Conservation (phyloP, 2,888 invertebrate species). For the Himalopsyche kuldschensis region DNA sequence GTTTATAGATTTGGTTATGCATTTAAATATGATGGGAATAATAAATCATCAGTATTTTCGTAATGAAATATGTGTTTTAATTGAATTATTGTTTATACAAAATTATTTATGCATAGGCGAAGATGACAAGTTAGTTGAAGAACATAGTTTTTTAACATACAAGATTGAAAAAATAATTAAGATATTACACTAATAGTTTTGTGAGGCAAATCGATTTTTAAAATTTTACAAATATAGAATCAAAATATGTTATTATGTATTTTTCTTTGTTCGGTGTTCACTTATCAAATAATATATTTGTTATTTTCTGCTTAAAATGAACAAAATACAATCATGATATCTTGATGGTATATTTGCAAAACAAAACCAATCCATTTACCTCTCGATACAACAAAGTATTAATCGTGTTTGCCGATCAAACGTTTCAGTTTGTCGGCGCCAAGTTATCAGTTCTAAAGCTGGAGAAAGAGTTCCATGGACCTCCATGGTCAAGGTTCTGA, state of each 20-base stretch:
- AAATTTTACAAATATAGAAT: neutral
- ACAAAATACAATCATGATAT: neutral
- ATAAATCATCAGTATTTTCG: too few relatives aligned
- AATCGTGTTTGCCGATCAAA: neutral
- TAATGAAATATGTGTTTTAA: too few relatives aligned
- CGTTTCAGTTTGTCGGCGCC: neutral
- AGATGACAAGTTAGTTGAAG: too few relatives aligned
- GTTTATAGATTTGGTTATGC: too few relatives aligned
- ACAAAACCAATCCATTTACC: neutral
- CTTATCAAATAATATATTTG: too few relatives aligned
- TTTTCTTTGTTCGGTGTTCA: neutral
- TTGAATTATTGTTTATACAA: too few relatives aligned
- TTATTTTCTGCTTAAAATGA: too few relatives aligned
- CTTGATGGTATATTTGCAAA: neutral
- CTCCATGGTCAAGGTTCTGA: neutral
- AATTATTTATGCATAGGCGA: too few relatives aligned
- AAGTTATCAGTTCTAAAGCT: neutral
- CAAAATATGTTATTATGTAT: neutral
- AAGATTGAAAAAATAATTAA: too few relatives aligned
- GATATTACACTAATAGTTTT: neutral
- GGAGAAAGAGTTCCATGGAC: slow-evolving; percentile 1
- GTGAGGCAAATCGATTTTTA: neutral
- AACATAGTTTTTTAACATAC: too few relatives aligned
- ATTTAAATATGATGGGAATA: too few relatives aligned
- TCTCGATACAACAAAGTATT: neutral